A percentile compares a stretch with the other conserved stretches of the same genome.
phyloP scores from a whole-genome alignment of 1,140 invertebrate genomes.

The Papilio xuthus region DNA sequence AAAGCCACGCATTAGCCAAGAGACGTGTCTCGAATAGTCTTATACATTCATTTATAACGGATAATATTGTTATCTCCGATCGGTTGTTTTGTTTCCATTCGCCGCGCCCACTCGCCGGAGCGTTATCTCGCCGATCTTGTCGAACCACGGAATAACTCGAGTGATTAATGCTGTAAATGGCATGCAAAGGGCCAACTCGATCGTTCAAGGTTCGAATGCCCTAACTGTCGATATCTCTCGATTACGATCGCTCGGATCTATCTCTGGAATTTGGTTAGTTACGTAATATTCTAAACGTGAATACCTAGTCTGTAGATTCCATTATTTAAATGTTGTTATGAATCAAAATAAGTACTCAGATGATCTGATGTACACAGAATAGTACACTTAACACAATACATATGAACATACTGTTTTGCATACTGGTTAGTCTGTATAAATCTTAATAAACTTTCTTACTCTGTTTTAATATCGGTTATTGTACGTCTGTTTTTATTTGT shows the following conservation, averaged over 20 bases:
- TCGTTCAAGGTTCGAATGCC: background rate
- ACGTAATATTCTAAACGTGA: background rate
- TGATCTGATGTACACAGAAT: background rate
- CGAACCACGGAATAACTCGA: constrained; percentile 24
- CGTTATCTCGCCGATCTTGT: constrained; percentile 26
- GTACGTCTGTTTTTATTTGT: background rate
- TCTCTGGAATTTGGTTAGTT: constrained; percentile 7
- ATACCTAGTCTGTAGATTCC: background rate
- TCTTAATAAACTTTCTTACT: background rate
- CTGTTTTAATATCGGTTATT: background rate
- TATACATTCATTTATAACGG: constrained; percentile 18
- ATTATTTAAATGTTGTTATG: background rate
- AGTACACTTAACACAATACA: background rate
- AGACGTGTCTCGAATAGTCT: constrained; percentile 15
- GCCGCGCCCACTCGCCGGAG: constrained; percentile 11
- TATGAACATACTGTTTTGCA: background rate
- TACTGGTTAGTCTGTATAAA: background rate
- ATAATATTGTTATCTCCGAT: constrained; percentile 26
- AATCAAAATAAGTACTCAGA: background rate
- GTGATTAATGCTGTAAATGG: constrained; percentile 29
- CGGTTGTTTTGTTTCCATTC: constrained; percentile 29
- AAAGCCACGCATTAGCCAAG: constrained; percentile 20
- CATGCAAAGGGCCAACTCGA: constrained; percentile 22
- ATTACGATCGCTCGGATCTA: constrained; percentile 23
- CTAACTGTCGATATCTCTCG: background rate